These are phyloP conservation scores for Callopanchax toddi DNA, from an alignment of 2,113 vertebrate species.

Conservation along the genomic window DNA sequence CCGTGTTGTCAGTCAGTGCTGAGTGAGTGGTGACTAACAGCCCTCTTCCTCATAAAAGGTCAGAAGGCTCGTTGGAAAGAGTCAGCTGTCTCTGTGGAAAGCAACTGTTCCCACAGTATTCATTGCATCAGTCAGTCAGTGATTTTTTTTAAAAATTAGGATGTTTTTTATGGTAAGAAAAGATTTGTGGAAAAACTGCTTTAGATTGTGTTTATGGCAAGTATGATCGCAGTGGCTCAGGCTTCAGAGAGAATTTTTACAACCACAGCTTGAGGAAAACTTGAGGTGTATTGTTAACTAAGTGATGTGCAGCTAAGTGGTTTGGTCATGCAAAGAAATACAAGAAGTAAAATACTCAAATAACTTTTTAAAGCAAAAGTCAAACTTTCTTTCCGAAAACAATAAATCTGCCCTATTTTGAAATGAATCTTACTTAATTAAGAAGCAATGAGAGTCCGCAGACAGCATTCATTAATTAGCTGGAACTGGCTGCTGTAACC, in stretches of 20 bases:
- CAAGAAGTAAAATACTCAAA: conserved; percentile 18
- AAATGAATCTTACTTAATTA: conserved; percentile 84
- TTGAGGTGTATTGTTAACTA: conserved; percentile 29
- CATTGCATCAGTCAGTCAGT: conserved; percentile 53
- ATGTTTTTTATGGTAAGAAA: conserved; percentile 58
- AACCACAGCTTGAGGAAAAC: not conserved
- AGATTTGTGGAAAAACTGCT: not conserved
- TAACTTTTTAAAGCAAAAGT: conserved; percentile 22
- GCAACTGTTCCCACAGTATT: conserved; percentile 67
- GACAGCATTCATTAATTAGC: conserved; percentile 85
- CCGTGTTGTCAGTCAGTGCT: conserved; percentile 70
- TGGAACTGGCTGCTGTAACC: conserved; percentile 83
- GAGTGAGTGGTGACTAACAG: conserved; percentile 74
- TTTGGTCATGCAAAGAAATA: conserved; percentile 25
- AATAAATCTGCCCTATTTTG: conserved; percentile 68
- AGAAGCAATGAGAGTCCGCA: conserved; percentile 82
- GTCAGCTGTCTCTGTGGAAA: conserved; percentile 72
- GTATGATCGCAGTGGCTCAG: not conserved
- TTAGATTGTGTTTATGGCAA: conserved; percentile 25
- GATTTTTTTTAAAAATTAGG: conserved; percentile 61
- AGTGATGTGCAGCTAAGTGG: conserved; percentile 6
- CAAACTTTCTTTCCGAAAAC: conserved; percentile 37
- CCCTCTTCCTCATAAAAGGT: conserved; percentile 64
- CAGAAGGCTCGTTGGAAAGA: conserved; percentile 56
- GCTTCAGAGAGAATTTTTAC: not conserved